A percentile compares a stretch with the other conserved stretches of the same genome.
Evolutionary conservation across 2,888 invertebrate genomes (phyloP).

Genomic region (Rugalucina vietnamica): DNA sequence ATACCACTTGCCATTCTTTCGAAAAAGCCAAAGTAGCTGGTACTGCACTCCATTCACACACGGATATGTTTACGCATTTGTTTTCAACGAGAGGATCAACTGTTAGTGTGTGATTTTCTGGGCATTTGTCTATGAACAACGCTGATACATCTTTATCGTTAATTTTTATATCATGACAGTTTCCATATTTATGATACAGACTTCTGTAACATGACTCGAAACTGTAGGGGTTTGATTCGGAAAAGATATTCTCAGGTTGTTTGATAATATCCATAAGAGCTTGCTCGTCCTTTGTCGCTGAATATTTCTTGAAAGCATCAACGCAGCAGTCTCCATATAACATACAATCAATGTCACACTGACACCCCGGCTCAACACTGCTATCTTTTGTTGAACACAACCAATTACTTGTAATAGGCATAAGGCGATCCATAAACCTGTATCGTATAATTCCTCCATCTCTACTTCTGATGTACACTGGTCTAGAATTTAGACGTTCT

Average conservation of each 20-base stretch:
- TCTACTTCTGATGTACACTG: too few relatives aligned
- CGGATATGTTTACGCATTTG: neutral
- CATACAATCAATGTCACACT: neutral
- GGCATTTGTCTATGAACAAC: constrained; percentile 1
- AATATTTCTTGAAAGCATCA: neutral
- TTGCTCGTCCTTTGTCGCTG: neutral
- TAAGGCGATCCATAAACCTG: neutral
- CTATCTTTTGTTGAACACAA: neutral
- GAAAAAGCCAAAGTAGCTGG: neutral
- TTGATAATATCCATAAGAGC: neutral
- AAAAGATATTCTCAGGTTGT: neutral
- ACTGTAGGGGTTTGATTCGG: neutral
- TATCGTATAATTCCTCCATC: neutral
- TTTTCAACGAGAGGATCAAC: neutral
- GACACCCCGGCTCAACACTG: neutral
- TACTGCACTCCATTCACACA: neutral
- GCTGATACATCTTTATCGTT: neutral
- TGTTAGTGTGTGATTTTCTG: neutral
- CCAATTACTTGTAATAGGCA: neutral
- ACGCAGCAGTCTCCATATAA: constrained; percentile 5
- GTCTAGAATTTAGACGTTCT: too few relatives aligned
- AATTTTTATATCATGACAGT: neutral
- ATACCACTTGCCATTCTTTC: neutral
- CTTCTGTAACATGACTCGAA: neutral
- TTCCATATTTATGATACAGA: neutral